Evolutionary conservation across 2,797 vertebrate genomes (phyloP).

Genomic region (Oreochromis grahami): DNA sequence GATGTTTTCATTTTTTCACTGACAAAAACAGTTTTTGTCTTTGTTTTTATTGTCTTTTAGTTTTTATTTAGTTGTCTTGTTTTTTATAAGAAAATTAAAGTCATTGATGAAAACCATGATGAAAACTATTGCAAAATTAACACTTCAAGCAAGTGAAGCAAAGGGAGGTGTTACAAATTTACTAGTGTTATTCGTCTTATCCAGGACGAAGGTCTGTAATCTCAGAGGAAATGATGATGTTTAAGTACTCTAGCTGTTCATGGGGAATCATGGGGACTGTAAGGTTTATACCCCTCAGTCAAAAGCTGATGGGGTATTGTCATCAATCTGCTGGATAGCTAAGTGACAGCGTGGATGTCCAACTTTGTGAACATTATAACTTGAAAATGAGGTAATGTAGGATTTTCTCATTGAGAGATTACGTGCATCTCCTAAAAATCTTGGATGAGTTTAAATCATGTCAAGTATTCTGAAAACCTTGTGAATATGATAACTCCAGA

Average conservation of each 20-base stretch:
- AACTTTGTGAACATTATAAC: fast-evolving
- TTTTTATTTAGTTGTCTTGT: not conserved
- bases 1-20: not conserved
- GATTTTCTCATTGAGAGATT: not conserved
- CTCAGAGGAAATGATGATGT: not conserved
- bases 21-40: not conserved
- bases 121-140: not conserved
- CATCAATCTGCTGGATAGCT: not conserved
- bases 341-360: not conserved
- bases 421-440: not conserved
- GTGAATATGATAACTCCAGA: not conserved
- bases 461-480: not conserved
- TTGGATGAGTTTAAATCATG: not conserved
- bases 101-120: not conserved
- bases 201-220: fast-evolving
- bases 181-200: not conserved
- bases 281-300: not conserved
- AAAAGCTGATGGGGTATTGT: not conserved
- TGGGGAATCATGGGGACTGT: not conserved
- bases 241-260: not conserved
- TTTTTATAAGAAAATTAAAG: not conserved
- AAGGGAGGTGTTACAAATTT: not conserved
- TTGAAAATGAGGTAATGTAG: not conserved
- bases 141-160: not conserved
- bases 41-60: not conserved